Evolutionary conservation across 2,113 vertebrate genomes (phyloP), one percentile per base, ranked within the genome.

Genomic region (Muscicapa adusta): DNA sequence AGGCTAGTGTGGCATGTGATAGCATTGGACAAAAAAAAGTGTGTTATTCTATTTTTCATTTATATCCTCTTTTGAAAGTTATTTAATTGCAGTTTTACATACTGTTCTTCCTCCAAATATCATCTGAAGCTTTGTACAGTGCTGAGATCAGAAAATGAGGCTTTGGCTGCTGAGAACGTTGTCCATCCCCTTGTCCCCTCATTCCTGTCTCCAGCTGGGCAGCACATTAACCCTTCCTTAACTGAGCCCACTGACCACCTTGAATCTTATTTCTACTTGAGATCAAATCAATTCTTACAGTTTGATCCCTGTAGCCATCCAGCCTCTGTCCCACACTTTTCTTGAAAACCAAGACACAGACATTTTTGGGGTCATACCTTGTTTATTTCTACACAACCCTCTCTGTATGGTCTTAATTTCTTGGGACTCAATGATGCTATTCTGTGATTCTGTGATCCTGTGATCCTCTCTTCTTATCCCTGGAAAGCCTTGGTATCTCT

Each of bases 271-370:
- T 75, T 43, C 70, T 45, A 1, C 22, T 8, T 18, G 12, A 94
- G 38, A 76, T 10, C 26, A 74, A 38, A 6, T 3, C 25, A 60
- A 45, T 57, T 45, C 25, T 34, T 26, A 50, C 71, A 24, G 13
- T 24, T 19, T 24, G n/a, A 18, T 47, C 77, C 38, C 36, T 0
- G 0, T 0, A 20, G 33, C 34, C 57, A n/a, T 26, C 38, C 66
- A 72, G 25, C 25, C 70, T 58, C 60, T 40, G 62, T 17, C 18
- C 15, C 33, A 25, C 40, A 19, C 9, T 34, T 3, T 45, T 53
- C 18, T 29, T 74, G 23, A 86, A 84, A 94, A 62, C 18, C 19
- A 29, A 47, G 45, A 42, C 10, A 51, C 6, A 51, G 19, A 18
- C 20, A 26, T 60, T 82, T 67, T 26, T 9, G 34, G 53, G n/a